These are phyloP conservation scores for Semnopithecus entellus DNA, from an alignment of 2,113 vertebrate species.

Conservation along the genomic window DNA sequence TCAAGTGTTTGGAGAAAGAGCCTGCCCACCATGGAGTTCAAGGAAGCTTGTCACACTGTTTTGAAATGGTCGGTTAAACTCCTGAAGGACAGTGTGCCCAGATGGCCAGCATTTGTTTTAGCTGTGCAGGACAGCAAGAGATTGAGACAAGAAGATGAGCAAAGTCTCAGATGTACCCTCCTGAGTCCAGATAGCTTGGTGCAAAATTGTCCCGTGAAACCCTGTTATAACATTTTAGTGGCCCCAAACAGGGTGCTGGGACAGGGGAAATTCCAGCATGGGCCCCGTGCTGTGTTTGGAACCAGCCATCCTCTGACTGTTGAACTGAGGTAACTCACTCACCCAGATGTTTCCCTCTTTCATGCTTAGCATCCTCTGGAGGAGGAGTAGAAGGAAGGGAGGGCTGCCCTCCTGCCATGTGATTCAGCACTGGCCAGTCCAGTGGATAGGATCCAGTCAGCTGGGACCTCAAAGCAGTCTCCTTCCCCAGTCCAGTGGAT, in stretches of 20 bases:
- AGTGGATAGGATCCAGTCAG: not conserved
- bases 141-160: not conserved
- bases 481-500: not conserved
- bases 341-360: not conserved
- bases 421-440: not conserved
- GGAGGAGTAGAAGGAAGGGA: not conserved
- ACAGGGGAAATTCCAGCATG: not conserved
- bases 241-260: not conserved
- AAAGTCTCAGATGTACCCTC: not conserved
- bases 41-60: not conserved
- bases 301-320: not conserved
- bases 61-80: not conserved
- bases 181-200: not conserved
- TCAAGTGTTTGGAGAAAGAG: not conserved
- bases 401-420: not conserved
- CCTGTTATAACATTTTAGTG: fast-evolving
- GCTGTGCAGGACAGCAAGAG: fast-evolving
- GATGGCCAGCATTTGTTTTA: not conserved
- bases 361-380: not conserved
- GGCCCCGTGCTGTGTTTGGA: not conserved
- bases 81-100: not conserved
- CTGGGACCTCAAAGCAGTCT: too few relatives aligned
- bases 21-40: not conserved
- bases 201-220: not conserved
- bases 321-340: not conserved